Evolutionary conservation across 2,888 invertebrate species (phyloP).

Genomic region (Abrostola tripartita): DNA sequence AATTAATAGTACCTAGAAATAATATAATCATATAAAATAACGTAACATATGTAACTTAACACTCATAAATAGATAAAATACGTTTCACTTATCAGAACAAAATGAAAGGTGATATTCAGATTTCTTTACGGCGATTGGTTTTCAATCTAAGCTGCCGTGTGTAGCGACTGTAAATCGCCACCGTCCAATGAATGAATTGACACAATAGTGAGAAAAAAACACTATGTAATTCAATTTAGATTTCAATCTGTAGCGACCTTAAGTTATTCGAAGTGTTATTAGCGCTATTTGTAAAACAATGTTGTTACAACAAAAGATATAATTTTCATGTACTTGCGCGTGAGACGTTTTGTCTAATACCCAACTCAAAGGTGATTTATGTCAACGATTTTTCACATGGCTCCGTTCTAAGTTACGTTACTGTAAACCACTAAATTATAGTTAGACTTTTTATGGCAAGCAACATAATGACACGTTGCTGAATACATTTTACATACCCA

Average conservation of each 20-base stretch:
- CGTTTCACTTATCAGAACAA: neutral
- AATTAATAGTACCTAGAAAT: too few relatives aligned
- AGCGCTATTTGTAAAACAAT: conserved; percentile 76
- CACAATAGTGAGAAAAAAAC: conserved; percentile 80
- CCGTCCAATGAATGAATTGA: conserved; percentile 68
- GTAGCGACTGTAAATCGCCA: conserved; percentile 59
- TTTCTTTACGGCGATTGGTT: conserved; percentile 11
- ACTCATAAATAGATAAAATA: neutral
- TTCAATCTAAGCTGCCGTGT: conserved; percentile 47
- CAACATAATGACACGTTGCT: conserved; percentile 4
- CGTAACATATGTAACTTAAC: too few relatives aligned
- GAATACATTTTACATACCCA: too few relatives aligned
- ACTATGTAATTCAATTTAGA: conserved; percentile 72
- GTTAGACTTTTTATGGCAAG: conserved; percentile 14
- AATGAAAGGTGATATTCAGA: neutral
- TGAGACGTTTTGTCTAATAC: conserved; percentile 61
- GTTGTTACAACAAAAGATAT: conserved; percentile 71
- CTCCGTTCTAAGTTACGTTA: conserved; percentile 27
- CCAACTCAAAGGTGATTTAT: conserved; percentile 58
- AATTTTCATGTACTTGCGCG: conserved; percentile 58
- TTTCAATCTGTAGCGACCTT: conserved; percentile 72
- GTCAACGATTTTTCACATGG: conserved; percentile 56
- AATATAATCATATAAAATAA: too few relatives aligned
- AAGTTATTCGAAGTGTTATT: conserved; percentile 71
- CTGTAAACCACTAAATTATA: conserved; percentile 10